A percentile compares a stretch with the other conserved stretches of the same genome.
These are phyloP conservation scores for Archips crataeganus DNA, from an alignment of 2,888 invertebrate species.

Conservation along the genomic window DNA sequence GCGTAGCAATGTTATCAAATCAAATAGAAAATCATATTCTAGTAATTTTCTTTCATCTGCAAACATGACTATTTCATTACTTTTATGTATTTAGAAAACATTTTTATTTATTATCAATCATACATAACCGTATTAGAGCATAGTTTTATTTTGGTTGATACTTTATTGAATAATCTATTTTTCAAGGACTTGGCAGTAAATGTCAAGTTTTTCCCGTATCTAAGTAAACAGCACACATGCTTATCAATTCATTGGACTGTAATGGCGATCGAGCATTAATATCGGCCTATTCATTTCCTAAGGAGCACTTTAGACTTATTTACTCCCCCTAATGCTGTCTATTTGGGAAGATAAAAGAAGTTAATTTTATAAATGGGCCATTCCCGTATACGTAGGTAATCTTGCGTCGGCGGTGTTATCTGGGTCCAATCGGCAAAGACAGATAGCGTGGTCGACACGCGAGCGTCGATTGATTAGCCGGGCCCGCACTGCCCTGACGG, in stretches of 20 bases:
- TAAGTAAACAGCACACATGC: constrained; percentile 34
- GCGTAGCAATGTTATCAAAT: constrained; percentile 31
- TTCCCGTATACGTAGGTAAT: constrained; percentile 80
- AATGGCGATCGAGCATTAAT: constrained; percentile 58
- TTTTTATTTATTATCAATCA: background rate
- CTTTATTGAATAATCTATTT: background rate
- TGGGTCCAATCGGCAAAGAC: constrained; percentile 81
- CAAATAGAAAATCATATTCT: constrained; percentile 29
- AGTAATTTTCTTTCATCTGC: constrained; percentile 17
- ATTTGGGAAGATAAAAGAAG: constrained; percentile 80
- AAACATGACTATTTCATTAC: constrained; percentile 10
- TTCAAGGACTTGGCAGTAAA: background rate
- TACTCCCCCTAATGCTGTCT: constrained; percentile 74
- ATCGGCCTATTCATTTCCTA: constrained; percentile 65
- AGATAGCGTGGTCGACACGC: constrained; percentile 84
- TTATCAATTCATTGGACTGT: constrained; percentile 28
- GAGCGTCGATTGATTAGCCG: constrained; percentile 83
- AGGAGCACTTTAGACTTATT: constrained; percentile 73
- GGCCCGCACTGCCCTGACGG: constrained; percentile 80
- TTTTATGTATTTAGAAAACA: background rate
- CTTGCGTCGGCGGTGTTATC: constrained; percentile 79
- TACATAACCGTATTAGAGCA: background rate
- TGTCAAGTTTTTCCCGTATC: background rate
- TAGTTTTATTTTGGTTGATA: too few relatives aligned
- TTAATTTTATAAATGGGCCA: constrained; percentile 83